Percentiles rank a stretch among this genome's conserved stretches.
These are phyloP conservation scores for Thymelicus acteon DNA, from an alignment of 2,888 invertebrate genomes.

Conservation along the genomic window DNA sequence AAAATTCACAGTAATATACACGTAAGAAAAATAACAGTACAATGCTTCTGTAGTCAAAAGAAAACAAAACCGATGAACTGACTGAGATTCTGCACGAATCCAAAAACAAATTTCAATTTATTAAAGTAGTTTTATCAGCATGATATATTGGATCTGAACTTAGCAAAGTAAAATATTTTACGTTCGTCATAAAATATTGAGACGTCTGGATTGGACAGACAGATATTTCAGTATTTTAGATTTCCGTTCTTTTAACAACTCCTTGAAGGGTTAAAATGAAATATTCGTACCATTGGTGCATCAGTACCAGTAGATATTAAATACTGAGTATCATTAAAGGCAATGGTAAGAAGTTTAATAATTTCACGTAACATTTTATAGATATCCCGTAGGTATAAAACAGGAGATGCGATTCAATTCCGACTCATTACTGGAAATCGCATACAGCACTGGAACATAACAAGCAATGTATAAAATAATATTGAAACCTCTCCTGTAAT, in stretches of 20 bases:
- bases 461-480: conserved; percentile 20
- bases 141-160: conserved; percentile 25
- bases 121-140: conserved; percentile 26
- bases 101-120: conserved; percentile 20
- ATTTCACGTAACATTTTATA: too few relatives aligned
- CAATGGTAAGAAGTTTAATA: conserved; percentile 2
- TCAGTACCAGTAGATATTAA: neutral
- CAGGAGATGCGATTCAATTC: neutral
- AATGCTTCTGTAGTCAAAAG: too few relatives aligned
- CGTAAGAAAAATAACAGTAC: too few relatives aligned
- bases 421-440: neutral
- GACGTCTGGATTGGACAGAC: conserved; percentile 23
- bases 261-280: neutral
- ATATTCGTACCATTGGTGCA: neutral
- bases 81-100: neutral
- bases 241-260: conserved; percentile 4
- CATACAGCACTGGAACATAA: neutral
- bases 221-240: conserved; percentile 25
- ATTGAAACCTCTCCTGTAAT: conserved; percentile 1
- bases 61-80: neutral
- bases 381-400: neutral
- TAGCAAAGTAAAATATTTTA: conserved; percentile 25
- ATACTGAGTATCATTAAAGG: too few relatives aligned
- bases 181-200: conserved; percentile 36
- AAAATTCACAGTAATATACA: too few relatives aligned